Percentiles rank a stretch among this genome's conserved stretches.
Evolutionary conservation across 2,113 vertebrate species (phyloP).

Genomic region (Eulemur macaco): DNA sequence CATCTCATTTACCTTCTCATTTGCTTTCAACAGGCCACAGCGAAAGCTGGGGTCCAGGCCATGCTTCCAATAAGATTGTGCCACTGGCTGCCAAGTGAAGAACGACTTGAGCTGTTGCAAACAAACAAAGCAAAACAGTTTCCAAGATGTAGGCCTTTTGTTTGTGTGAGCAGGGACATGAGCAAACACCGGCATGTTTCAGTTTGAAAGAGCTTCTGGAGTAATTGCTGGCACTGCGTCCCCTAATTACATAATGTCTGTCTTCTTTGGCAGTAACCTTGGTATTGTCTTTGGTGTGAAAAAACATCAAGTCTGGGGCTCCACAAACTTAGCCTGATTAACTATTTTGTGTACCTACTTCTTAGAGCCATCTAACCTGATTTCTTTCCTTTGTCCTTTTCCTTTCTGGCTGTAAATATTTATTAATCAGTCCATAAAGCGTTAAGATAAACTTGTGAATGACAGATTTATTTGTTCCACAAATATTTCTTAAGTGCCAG

Average conservation of each 20-base stretch:
- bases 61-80: slow-evolving; percentile 68
- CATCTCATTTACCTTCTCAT: slow-evolving; percentile 29
- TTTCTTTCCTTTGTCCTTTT: slow-evolving; percentile 41
- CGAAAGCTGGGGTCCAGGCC: neutral
- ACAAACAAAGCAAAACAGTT: slow-evolving; percentile 77
- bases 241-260: slow-evolving; percentile 81
- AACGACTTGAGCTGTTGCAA: slow-evolving; percentile 77
- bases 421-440: neutral
- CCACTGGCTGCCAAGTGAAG: slow-evolving; percentile 73
- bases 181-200: slow-evolving; percentile 77
- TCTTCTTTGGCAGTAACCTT: slow-evolving; percentile 72
- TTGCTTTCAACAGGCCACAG: slow-evolving; percentile 13
- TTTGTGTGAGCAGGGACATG: slow-evolving; percentile 81
- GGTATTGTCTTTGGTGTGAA: slow-evolving; percentile 68
- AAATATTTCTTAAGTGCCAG: neutral
- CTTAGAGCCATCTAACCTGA: neutral
- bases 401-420: slow-evolving; percentile 27
- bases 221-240: slow-evolving; percentile 77
- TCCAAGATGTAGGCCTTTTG: slow-evolving; percentile 84
- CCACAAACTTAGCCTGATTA: neutral
- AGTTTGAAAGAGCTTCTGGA: slow-evolving; percentile 80
- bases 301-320: slow-evolving; percentile 46
- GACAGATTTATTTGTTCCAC: neutral
- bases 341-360: slow-evolving; percentile 23
- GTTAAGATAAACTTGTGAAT: neutral